A percentile compares a stretch with the other conserved stretches of the same genome.
These are phyloP conservation scores for Odontamblyopus rebecca DNA, from an alignment of 2,797 vertebrate species.

Conservation along the genomic window DNA sequence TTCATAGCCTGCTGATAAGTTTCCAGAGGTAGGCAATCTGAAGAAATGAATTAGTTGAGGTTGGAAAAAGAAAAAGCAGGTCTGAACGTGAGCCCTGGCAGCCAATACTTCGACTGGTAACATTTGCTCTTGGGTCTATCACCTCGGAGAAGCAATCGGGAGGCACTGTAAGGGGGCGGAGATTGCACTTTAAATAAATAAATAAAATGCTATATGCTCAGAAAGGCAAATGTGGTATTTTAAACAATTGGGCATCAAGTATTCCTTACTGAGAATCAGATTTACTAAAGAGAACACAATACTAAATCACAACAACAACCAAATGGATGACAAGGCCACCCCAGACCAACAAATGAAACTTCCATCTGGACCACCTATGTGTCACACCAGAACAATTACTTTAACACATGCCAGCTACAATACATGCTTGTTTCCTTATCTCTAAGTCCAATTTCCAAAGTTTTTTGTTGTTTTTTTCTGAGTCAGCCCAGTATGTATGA, in stretches of 20 bases:
- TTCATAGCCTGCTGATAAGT: slow-evolving; percentile 68
- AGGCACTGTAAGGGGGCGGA: slow-evolving; percentile 44
- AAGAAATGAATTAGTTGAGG: slow-evolving; percentile 61
- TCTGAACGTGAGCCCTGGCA: slow-evolving; percentile 63
- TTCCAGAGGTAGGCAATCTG: slow-evolving; percentile 72
- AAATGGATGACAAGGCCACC: slow-evolving; percentile 13
- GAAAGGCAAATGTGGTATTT: neutral
- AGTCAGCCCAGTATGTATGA: slow-evolving; percentile 40
- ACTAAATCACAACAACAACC: neutral
- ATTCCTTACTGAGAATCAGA: neutral
- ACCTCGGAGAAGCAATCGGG: slow-evolving; percentile 68
- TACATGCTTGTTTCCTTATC: slow-evolving; percentile 21
- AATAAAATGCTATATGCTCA: neutral
- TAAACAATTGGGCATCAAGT: neutral
- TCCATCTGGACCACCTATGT: slow-evolving; percentile 16
- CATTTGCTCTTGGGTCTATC: slow-evolving; percentile 69
- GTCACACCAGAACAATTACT: slow-evolving; percentile 24
- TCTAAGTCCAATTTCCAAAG: slow-evolving; percentile 36
- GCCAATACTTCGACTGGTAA: slow-evolving; percentile 64
- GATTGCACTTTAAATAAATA: slow-evolving; percentile 19
- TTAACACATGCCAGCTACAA: slow-evolving; percentile 16
- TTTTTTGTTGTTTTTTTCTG: slow-evolving; percentile 20
- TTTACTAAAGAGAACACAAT: slow-evolving; percentile 1
- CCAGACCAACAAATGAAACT: slow-evolving; percentile 4
- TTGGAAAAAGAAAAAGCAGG: slow-evolving; percentile 58